Percentiles rank a stretch among this genome's conserved stretches.
Evolutionary conservation across 2,888 invertebrate genomes (phyloP).

Genomic region (Cephus sareptanus): DNA sequence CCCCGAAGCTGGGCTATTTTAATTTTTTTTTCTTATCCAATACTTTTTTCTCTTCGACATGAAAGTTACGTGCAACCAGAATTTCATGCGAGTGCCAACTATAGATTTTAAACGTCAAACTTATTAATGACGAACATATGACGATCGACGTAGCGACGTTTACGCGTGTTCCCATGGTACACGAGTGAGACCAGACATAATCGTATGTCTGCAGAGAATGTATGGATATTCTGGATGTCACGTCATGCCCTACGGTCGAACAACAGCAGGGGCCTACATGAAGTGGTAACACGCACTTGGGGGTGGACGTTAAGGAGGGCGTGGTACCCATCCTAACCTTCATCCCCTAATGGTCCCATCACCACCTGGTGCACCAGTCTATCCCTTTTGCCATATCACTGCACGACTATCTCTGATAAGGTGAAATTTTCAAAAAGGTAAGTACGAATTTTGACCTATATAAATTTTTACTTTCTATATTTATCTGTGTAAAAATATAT

Average conservation of each 20-base stretch:
- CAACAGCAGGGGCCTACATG: slow-evolving; percentile 17
- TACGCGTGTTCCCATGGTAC: slow-evolving; percentile 36
- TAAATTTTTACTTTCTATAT: neutral
- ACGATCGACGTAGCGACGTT: slow-evolving; percentile 18
- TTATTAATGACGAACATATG: slow-evolving; percentile 33
- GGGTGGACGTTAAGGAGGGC: slow-evolving; percentile 37
- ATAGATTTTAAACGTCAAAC: neutral
- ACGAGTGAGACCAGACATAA: slow-evolving; percentile 22
- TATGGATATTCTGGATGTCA: slow-evolving; percentile 26
- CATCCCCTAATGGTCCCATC: slow-evolving; percentile 28
- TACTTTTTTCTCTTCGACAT: neutral
- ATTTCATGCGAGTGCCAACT: neutral
- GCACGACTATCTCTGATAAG: neutral
- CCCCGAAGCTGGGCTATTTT: neutral
- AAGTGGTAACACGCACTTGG: slow-evolving; percentile 40
- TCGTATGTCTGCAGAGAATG: slow-evolving; percentile 11
- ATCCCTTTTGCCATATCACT: neutral
- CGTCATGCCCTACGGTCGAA: slow-evolving; percentile 23
- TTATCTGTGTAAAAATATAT: neutral
- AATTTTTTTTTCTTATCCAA: neutral
- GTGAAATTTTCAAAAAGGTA: neutral
- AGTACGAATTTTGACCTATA: neutral
- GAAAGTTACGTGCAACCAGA: neutral
- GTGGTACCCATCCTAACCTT: slow-evolving; percentile 35
- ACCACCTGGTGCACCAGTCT: slow-evolving; percentile 22